phyloP scores from a whole-genome alignment of 2,888 invertebrate species.

The Nephrotoma appendiculata region DNA sequence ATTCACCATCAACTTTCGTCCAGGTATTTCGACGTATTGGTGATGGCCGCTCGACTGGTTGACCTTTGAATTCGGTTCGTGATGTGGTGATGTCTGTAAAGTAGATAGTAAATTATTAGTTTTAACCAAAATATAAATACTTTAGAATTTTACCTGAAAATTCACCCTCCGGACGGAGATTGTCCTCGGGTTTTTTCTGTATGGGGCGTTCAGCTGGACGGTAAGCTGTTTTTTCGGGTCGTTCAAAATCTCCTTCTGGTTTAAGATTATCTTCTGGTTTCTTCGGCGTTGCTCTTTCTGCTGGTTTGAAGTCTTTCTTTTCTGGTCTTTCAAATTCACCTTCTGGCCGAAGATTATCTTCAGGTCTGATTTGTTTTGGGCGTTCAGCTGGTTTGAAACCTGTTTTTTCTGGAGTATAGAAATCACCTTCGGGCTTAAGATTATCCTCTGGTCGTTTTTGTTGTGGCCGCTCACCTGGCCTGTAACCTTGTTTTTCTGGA shows the following conservation, averaged over 20 bases:
- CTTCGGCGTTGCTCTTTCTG: constrained; percentile 35
- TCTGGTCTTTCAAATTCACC: constrained; percentile 37
- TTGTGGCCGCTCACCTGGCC: constrained; percentile 35
- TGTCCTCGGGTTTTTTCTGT: constrained; percentile 43
- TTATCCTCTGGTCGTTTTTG: constrained; percentile 32
- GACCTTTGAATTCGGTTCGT: constrained; percentile 53
- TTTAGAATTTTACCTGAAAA: constrained; percentile 40
- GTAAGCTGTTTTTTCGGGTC: constrained; percentile 36
- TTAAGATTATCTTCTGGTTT: constrained; percentile 40
- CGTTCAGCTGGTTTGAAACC: constrained; percentile 37
- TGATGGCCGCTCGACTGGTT: constrained; percentile 45
- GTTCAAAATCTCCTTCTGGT: constrained; percentile 38
- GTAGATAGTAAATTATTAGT: constrained; percentile 18
- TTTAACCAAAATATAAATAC: not conserved
- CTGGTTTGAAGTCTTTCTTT: constrained; percentile 34
- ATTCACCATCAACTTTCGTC: constrained; percentile 63
- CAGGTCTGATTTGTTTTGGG: constrained; percentile 37
- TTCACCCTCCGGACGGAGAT: constrained; percentile 50
- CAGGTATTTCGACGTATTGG: constrained; percentile 59
- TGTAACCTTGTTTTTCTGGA: constrained; percentile 29
- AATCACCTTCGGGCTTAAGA: constrained; percentile 38
- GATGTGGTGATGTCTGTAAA: constrained; percentile 51
- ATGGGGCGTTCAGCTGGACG: constrained; percentile 45
- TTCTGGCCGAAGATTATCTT: constrained; percentile 46
- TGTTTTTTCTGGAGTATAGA: constrained; percentile 32